Conservation (phyloP, 1,140 invertebrate genomes). For the Ruditapes philippinarum region DNA sequence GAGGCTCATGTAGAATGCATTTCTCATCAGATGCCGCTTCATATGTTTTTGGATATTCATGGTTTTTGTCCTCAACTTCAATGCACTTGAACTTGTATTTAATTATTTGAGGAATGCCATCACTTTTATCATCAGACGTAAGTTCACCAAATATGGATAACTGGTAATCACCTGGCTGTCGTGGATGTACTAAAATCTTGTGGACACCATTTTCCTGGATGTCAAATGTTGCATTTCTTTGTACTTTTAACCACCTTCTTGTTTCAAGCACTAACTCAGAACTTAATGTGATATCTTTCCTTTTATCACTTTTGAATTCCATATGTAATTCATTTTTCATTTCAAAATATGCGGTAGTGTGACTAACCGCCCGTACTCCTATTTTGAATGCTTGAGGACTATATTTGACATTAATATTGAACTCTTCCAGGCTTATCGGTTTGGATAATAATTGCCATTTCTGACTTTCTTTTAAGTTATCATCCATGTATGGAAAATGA, state of each 20-base stretch:
- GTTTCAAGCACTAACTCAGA: conserved; percentile 10
- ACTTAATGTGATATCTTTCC: conserved; percentile 8
- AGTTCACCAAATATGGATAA: conserved; percentile 54
- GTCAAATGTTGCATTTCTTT: conserved; percentile 27
- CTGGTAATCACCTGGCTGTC: conserved; percentile 46
- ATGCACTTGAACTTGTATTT: conserved; percentile 52
- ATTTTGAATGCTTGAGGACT: conserved; percentile 31
- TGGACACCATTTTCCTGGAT: conserved; percentile 11
- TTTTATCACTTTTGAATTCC: conserved; percentile 27
- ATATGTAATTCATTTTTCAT: conserved; percentile 63
- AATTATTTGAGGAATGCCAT: conserved; percentile 20
- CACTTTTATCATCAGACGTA: background rate
- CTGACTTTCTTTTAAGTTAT: conserved; percentile 67
- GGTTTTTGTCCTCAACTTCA: background rate
- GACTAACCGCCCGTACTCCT: conserved; percentile 42
- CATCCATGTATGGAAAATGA: conserved; percentile 86
- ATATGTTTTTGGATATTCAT: conserved; percentile 6
- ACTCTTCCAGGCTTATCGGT: conserved; percentile 60
- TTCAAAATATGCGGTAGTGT: conserved; percentile 25
- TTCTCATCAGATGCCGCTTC: background rate
- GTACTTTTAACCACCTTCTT: conserved; percentile 11
- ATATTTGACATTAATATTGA: conserved; percentile 39
- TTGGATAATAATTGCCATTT: conserved; percentile 68
- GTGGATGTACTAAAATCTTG: conserved; percentile 51
- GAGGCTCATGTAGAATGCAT: conserved; percentile 12